Conservation (phyloP, 2,888 invertebrate genomes). For the Drosophila emarginata region DNA sequence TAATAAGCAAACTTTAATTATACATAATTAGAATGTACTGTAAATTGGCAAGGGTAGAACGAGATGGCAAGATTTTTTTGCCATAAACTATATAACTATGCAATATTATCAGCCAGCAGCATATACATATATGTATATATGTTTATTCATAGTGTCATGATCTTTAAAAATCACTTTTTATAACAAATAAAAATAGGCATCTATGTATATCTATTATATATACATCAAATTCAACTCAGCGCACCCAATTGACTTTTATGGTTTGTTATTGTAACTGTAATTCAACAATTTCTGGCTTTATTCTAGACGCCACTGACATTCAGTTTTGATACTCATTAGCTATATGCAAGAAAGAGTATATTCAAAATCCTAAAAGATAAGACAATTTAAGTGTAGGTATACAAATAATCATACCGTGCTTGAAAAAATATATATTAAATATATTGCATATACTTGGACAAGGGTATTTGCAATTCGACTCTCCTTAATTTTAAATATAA, state of each 20-base stretch:
- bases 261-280: conserved; percentile 38
- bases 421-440: too few species aligned
- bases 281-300: conserved; percentile 46
- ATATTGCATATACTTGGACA: too few species aligned
- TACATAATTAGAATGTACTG: conserved; percentile 44
- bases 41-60: background rate
- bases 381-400: background rate
- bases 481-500: background rate
- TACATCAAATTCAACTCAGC: conserved; percentile 25
- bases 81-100: conserved; percentile 3
- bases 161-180: conserved; percentile 25
- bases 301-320: conserved; percentile 34
- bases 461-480: background rate
- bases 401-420: too few species aligned
- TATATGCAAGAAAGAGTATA: background rate
- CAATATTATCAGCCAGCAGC: background rate
- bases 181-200: conserved; percentile 35
- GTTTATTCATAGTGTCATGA: background rate
- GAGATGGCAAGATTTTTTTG: too few species aligned
- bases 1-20: conserved; percentile 47
- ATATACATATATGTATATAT: too few species aligned
- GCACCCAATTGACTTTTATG: conserved; percentile 61
- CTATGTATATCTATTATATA: conserved; percentile 16
- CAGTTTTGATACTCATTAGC: background rate
- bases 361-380: background rate